These are phyloP conservation scores for Myrmecobius fasciatus DNA, from an alignment of 2,113 vertebrate species.

Conservation along the genomic window DNA sequence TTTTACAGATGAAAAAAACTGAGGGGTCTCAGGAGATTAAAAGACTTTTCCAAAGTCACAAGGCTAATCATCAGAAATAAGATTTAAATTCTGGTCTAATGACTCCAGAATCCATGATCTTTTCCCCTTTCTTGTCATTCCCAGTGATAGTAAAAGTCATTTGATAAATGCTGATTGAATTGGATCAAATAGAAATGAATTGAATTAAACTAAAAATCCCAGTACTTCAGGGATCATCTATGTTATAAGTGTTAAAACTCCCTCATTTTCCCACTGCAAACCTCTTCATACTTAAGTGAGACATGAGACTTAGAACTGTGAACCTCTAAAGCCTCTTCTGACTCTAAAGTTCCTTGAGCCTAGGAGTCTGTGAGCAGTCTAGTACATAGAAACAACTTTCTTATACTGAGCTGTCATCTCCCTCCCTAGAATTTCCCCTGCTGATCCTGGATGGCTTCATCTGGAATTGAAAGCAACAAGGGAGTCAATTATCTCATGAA, in stretches of 20 bases:
- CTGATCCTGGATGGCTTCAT: neutral
- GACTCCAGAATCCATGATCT: neutral
- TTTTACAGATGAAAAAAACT: slow-evolving; percentile 17
- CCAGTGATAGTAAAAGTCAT: neutral
- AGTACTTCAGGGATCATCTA: neutral
- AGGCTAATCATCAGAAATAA: neutral
- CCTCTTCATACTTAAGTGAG: neutral
- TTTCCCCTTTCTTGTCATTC: neutral
- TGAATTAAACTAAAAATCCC: neutral
- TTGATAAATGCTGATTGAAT: neutral
- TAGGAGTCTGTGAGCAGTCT: neutral
- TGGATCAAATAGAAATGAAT: neutral
- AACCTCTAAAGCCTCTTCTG: neutral
- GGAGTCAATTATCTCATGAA: neutral
- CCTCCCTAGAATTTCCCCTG: neutral
- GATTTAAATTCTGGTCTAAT: neutral
- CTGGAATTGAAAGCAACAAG: neutral
- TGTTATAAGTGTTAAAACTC: neutral
- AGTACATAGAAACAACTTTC: neutral
- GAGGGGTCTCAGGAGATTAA: neutral
- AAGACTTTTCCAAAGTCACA: neutral
- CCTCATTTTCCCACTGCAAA: neutral
- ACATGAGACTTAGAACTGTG: neutral
- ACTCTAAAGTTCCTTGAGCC: neutral
- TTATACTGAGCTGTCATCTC: neutral